Base-by-base conservation (phyloP, 1,140 invertebrate genomes). In the Drosophila repleta region DNA sequence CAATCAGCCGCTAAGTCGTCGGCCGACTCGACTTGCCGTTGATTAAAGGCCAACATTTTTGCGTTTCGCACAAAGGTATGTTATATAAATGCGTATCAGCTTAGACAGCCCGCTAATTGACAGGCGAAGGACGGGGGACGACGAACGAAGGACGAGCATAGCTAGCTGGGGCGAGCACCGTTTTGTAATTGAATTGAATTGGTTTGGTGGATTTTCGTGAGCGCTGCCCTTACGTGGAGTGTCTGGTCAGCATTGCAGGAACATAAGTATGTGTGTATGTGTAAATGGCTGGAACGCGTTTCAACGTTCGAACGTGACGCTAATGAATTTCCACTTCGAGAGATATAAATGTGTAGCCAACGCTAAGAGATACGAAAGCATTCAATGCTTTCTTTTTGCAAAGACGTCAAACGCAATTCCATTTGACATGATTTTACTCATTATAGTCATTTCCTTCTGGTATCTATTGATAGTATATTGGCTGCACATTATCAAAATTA, bases 101-200 rank as follows among this genome's bases (percentile, higher is more conserved):
- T 73, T 48, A 68, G 78, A 37, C 45, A 49, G 55, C 6, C 15
- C 55, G 52, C 69, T 74, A 84, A 84, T 76, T 79, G 81, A 81
- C 15, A 53, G 43, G 1, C 17, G 17, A 48, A n/a, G 6, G 46
- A 35, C 13, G 13, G 3, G 3, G 39, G 18, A 4, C 4, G 4
- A 4, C n/a, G n/a, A n/a, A n/a, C n/a, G n/a, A n/a, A 4, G 39
- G 18, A 4, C 4, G 4, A 4, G 24, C 24, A 24, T 2, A 24
- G 29, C 0, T 10, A 15, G 41, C 8, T n/a, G 18, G 17, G 6
- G 17, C 7, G 32, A 17, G 52, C n/a, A 60, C 43, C 56, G 56
- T 63, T 81, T 87, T 83, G 60, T 88, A 88, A 88, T 87, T 87
- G 71, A 87, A 88, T 88, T 79, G 83, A 76, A 83, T 87, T 87